Percentiles rank a stretch among this genome's conserved stretches.
Evolutionary conservation across 2,888 invertebrate species (phyloP).

Genomic region (Hirtodrosophila duncani): DNA sequence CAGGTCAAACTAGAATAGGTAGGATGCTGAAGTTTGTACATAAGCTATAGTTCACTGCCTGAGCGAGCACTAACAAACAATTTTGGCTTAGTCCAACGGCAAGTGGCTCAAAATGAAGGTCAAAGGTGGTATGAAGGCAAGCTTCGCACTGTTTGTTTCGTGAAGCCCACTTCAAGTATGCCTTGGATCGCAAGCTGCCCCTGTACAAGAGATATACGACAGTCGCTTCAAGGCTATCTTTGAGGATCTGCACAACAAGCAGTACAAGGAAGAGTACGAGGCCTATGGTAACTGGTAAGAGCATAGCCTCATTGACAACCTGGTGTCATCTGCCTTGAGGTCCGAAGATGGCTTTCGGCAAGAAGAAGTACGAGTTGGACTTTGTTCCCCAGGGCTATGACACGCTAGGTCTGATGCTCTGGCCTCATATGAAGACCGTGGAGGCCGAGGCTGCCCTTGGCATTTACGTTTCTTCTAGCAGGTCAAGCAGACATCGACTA

Average conservation of each 20-base stretch:
- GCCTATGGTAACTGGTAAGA: conserved; percentile 96
- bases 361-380: conserved; percentile 99
- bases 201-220: conserved; percentile 95
- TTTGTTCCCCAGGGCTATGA: conserved; percentile 98
- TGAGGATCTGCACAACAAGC: conserved; percentile 93
- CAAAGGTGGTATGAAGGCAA: no score
- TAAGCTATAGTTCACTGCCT: no score
- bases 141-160: no score
- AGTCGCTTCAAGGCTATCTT: conserved; percentile 98
- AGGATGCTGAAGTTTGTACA: no score
- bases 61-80: no score
- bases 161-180: conserved; percentile 95
- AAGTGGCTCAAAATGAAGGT: no score
- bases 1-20: no score
- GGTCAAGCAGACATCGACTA: conserved; percentile 99
- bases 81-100: no score
- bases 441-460: conserved; percentile 99
- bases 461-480: conserved; percentile 91
- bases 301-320: conserved; percentile 98
- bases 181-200: conserved; percentile 90
- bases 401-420: conserved; percentile 95
- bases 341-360: conserved; percentile 98
- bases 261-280: conserved; percentile 92
- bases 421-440: conserved; percentile 98
- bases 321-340: conserved; percentile 99